Conservation (phyloP, 2,888 invertebrate species). For the Iphiclides podalirius region DNA sequence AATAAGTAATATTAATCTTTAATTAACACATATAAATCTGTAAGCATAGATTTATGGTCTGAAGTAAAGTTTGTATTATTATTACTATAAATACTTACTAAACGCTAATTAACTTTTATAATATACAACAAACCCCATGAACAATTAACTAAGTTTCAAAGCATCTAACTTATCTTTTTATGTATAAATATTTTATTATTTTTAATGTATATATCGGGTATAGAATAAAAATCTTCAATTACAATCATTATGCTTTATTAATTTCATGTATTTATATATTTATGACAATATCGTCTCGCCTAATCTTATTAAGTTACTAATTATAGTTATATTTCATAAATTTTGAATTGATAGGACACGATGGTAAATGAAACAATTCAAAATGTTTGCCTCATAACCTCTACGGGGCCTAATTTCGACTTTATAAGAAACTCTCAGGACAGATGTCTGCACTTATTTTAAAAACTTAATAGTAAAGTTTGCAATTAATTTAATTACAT, state of each 20-base stretch:
- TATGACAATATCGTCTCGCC: conserved; percentile 82
- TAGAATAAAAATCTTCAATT: conserved; percentile 64
- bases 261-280: conserved; percentile 82
- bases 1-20: too few relatives aligned
- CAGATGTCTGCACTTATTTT: conserved; percentile 57
- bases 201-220: conserved; percentile 13
- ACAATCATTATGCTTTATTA: conserved; percentile 82
- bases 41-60: too few relatives aligned
- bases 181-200: too few relatives aligned
- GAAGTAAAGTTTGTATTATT: too few relatives aligned
- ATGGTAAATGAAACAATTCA: conserved; percentile 72
- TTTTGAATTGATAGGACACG: conserved; percentile 79
- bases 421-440: conserved; percentile 49
- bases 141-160: too few relatives aligned
- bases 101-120: too few relatives aligned
- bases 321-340: conserved; percentile 78
- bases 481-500: conserved; percentile 55
- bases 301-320: conserved; percentile 80
- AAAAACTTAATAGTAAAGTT: conserved; percentile 62
- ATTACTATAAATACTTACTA: too few relatives aligned
- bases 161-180: too few relatives aligned
- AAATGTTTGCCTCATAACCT: conserved; percentile 57
- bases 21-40: too few relatives aligned
- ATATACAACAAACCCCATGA: too few relatives aligned
- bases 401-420: conserved; percentile 53